A percentile compares a stretch with the other conserved stretches of the same genome.
phyloP scores from a whole-genome alignment of 2,797 vertebrate species.

The Hapalemur alaotrensis region DNA sequence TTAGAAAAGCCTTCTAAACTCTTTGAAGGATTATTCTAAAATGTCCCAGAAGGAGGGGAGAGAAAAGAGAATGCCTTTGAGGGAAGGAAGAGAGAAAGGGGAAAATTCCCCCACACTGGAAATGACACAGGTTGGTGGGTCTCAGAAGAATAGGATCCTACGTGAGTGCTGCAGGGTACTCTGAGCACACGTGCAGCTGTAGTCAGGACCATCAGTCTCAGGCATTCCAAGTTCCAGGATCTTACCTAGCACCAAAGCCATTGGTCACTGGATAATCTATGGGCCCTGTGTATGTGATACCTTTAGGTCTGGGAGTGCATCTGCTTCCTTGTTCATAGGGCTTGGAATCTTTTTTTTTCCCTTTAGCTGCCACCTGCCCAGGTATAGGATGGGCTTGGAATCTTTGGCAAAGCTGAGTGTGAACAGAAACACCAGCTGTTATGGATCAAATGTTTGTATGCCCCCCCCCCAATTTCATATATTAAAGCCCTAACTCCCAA shows the following conservation, averaged over 20 bases:
- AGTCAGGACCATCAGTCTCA: background rate
- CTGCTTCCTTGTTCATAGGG: background rate
- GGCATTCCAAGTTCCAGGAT: too few relatives aligned
- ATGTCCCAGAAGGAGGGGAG: background rate
- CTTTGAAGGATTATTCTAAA: constrained; percentile 8
- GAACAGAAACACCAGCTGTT: background rate
- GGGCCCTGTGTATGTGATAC: background rate
- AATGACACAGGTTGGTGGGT: background rate
- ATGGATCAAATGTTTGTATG: background rate
- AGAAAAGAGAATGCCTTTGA: constrained; percentile 24
- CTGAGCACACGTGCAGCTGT: accelerated
- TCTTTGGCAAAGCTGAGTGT: background rate
- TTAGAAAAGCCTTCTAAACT: constrained; percentile 8
- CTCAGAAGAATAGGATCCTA: background rate
- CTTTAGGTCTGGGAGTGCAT: background rate
- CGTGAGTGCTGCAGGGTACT: accelerated
- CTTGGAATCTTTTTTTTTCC: background rate
- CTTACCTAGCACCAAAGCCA: background rate
- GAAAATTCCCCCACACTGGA: background rate
- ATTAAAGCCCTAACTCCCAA: background rate
- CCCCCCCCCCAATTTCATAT: background rate
- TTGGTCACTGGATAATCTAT: background rate
- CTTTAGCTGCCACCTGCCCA: background rate
- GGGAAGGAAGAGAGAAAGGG: background rate
- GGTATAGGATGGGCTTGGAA: background rate